Conservation (phyloP, 2,888 invertebrate species). For the Nymphalis polychloros region DNA sequence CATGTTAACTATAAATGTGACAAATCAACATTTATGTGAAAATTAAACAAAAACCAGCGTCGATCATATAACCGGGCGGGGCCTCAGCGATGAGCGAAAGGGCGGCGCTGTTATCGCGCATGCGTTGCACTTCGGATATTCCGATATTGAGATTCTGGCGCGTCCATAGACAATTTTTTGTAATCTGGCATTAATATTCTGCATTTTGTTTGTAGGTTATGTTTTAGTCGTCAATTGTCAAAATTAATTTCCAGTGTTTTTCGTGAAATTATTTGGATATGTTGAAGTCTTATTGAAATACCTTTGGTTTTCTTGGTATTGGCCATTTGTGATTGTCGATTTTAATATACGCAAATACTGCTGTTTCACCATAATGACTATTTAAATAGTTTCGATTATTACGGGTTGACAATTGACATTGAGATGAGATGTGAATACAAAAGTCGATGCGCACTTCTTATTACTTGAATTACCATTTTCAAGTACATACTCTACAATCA, state of each 20-base stretch:
- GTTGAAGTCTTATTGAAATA: constrained; percentile 52
- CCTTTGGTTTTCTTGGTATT: constrained; percentile 42
- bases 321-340: constrained; percentile 41
- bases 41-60: constrained; percentile 6
- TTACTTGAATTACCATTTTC: constrained; percentile 42
- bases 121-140: constrained; percentile 49
- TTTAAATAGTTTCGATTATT: constrained; percentile 52
- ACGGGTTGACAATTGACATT: constrained; percentile 73
- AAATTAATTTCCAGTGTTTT: constrained; percentile 67
- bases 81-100: constrained; percentile 25
- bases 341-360: constrained; percentile 28
- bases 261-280: constrained; percentile 51
- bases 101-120: constrained; percentile 59
- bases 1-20: constrained; percentile 12
- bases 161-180: constrained; percentile 66
- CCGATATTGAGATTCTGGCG: constrained; percentile 29
- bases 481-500: constrained; percentile 27
- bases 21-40: constrained; percentile 19
- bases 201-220: constrained; percentile 75
- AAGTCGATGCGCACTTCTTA: constrained; percentile 61
- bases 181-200: constrained; percentile 58
- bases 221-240: constrained; percentile 77
- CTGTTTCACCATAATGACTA: constrained; percentile 49
- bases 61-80: constrained; percentile 26
- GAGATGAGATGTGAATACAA: constrained; percentile 73